Evolutionary conservation across 2,888 invertebrate genomes (phyloP).

Genomic region (Tortrix viridana): DNA sequence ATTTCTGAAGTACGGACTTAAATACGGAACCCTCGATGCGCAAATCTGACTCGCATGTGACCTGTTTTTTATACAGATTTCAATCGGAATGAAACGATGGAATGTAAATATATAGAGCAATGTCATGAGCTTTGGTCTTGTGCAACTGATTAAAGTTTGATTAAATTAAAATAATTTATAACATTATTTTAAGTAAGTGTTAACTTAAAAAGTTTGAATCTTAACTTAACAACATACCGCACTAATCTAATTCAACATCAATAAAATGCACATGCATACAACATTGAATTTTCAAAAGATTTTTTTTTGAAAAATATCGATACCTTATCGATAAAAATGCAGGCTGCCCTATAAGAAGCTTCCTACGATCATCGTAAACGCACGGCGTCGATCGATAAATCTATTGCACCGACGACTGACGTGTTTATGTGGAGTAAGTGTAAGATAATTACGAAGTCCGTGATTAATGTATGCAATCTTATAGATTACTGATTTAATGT

Average conservation of each 20-base stretch:
- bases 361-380: background rate
- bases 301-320: slow-evolving; percentile 2
- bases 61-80: too few species aligned
- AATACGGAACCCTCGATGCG: too few species aligned
- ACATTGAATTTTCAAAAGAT: background rate
- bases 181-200: too few species aligned
- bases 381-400: slow-evolving; percentile 21
- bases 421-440: slow-evolving; percentile 32
- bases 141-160: too few species aligned
- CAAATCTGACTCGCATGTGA: too few species aligned
- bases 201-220: too few species aligned
- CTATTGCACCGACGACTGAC: slow-evolving; percentile 17
- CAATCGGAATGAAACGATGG: too few species aligned
- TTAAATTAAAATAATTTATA: too few species aligned
- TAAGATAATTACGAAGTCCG: slow-evolving; percentile 18
- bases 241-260: background rate
- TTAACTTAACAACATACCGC: too few species aligned
- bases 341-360: slow-evolving; percentile 9
- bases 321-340: slow-evolving; percentile 3
- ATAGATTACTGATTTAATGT: slow-evolving; percentile 4
- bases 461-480: slow-evolving; percentile 28
- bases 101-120: too few species aligned
- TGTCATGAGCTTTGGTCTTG: too few species aligned
- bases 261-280: background rate
- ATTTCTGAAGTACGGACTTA: too few species aligned